Evolutionary conservation across 2,888 invertebrate genomes (phyloP).

Genomic region (Drosophila cognata): DNA sequence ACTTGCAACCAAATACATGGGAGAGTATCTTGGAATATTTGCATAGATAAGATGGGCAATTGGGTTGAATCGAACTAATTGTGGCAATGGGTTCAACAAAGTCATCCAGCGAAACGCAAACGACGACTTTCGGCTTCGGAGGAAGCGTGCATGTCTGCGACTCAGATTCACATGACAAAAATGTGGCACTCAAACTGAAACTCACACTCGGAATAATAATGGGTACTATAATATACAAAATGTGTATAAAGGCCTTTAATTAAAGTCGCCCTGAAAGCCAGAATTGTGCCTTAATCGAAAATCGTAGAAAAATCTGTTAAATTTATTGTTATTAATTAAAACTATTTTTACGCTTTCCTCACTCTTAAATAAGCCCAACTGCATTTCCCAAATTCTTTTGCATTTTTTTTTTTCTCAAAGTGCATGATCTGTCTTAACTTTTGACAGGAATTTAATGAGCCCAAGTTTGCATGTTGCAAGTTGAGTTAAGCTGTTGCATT

Average conservation of each 20-base stretch:
- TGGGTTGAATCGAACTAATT: conserved; percentile 41
- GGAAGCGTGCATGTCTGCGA: conserved; percentile 19
- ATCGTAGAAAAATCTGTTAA: not conserved
- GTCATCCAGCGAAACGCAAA: conserved; percentile 11
- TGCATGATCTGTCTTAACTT: conserved; percentile 1
- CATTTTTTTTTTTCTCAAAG: not conserved
- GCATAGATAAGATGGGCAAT: conserved; percentile 33
- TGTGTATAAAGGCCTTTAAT: not conserved
- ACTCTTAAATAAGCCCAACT: too few relatives aligned
- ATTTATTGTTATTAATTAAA: not conserved
- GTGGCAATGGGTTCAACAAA: conserved; percentile 17
- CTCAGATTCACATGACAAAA: conserved; percentile 57
- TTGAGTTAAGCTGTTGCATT: conserved; percentile 5
- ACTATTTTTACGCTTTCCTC: not conserved
- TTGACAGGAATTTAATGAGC: conserved; percentile 36
- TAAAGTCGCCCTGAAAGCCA: not conserved
- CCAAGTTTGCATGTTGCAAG: conserved; percentile 4
- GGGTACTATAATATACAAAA: not conserved
- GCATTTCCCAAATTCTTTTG: too few relatives aligned
- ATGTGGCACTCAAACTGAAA: conserved; percentile 33
- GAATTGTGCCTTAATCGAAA: not conserved
- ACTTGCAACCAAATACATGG: not conserved
- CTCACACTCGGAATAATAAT: not conserved
- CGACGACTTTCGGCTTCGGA: not conserved
- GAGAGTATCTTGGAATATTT: conserved; percentile 2